Evolutionary conservation across 2,797 vertebrate genomes (phyloP).

Genomic region (Tachyglossus aculeatus): DNA sequence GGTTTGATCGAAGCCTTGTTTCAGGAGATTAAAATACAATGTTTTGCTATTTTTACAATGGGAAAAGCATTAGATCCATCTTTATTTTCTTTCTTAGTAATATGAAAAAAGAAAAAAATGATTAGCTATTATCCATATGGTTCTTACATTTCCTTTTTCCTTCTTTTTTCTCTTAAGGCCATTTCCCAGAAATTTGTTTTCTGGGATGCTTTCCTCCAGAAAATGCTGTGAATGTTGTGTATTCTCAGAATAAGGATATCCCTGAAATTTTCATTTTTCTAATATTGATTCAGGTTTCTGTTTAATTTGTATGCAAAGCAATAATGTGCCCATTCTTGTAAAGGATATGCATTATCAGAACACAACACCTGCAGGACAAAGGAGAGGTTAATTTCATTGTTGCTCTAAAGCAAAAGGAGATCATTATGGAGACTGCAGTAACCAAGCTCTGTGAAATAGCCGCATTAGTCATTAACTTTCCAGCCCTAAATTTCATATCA

Average conservation of each 20-base stretch:
- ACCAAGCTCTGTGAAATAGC: constrained; percentile 79
- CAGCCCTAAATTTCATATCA: constrained; percentile 79
- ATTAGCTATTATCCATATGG: not conserved
- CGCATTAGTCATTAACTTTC: constrained; percentile 80
- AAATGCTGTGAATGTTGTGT: constrained; percentile 1
- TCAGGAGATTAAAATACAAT: not conserved
- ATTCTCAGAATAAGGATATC: constrained; percentile 49
- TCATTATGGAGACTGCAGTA: constrained; percentile 75
- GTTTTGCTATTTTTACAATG: not conserved
- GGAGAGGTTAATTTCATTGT: constrained; percentile 81
- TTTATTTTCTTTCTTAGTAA: constrained; percentile 7
- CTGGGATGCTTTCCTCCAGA: constrained; percentile 30
- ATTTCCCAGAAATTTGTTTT: not conserved
- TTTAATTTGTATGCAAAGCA: constrained; percentile 74
- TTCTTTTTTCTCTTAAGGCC: constrained; percentile 7
- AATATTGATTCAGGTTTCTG: constrained; percentile 62
- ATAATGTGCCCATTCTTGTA: constrained; percentile 74
- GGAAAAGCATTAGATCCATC: constrained; percentile 1
- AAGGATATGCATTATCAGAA: constrained; percentile 79
- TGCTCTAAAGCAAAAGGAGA: constrained; percentile 74
- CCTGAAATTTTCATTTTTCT: constrained; percentile 48
- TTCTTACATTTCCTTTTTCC: not conserved
- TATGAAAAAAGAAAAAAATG: not conserved
- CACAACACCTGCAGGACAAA: constrained; percentile 81
- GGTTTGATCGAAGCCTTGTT: not conserved